These are phyloP conservation scores for Synchiropus splendidus DNA, from an alignment of 2,113 vertebrate species.

Conservation along the genomic window DNA sequence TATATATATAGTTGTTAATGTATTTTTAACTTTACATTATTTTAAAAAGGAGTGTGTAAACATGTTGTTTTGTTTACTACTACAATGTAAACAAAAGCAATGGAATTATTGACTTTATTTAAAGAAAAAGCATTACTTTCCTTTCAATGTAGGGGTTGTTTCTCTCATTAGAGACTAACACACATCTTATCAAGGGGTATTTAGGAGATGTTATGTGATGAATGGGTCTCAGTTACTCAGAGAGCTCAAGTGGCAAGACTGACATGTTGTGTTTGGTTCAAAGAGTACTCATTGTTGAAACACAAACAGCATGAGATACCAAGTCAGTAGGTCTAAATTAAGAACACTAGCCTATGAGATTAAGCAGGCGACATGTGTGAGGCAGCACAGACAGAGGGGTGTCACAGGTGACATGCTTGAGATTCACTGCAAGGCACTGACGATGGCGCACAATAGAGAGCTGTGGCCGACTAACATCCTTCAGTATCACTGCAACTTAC, in stretches of 20 bases:
- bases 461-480: conserved; percentile 1
- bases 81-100: no score
- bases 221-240: conserved; percentile 41
- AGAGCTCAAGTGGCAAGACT: conserved; percentile 37
- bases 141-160: no score
- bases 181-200: no score
- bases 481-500: conserved; percentile 41
- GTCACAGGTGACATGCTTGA: conserved; percentile 56
- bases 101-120: no score
- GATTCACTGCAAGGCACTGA: conserved; percentile 33
- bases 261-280: conserved; percentile 41
- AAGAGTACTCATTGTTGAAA: conserved; percentile 27
- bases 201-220: conserved; percentile 21
- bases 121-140: no score
- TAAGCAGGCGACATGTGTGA: conserved; percentile 46
- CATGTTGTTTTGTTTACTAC: no score
- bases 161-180: no score
- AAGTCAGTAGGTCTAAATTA: conserved; percentile 51
- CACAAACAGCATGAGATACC: conserved; percentile 34
- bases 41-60: no score
- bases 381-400: conserved; percentile 31
- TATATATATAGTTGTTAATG: no score
- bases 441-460: conserved; percentile 31
- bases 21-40: no score
- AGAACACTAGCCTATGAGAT: conserved; percentile 52